Percentiles rank a stretch among this genome's conserved stretches.
Evolutionary conservation across 2,888 invertebrate species (phyloP).

Genomic region (Bellardia bayeri): DNA sequence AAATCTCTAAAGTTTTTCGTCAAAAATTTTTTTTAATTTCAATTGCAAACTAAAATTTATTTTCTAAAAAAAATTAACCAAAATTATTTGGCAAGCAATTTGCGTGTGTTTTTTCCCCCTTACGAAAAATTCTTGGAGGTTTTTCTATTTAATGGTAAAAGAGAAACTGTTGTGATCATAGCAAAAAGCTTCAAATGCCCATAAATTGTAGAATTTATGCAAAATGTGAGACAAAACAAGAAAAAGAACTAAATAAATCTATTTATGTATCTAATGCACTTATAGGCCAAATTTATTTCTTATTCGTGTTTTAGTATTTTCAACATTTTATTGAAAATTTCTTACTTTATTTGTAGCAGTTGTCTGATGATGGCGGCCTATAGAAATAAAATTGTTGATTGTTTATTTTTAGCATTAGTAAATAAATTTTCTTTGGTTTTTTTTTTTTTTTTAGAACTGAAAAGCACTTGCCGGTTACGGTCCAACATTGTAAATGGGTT

Average conservation of each 20-base stretch:
- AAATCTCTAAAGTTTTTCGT: neutral
- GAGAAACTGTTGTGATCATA: constrained; percentile 16
- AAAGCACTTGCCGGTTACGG: constrained; percentile 32
- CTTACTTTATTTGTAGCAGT: neutral
- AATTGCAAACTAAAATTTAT: constrained; percentile 22
- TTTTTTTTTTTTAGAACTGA: constrained; percentile 23
- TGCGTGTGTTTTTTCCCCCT: neutral
- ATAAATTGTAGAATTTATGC: constrained; percentile 59
- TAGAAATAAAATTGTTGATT: neutral
- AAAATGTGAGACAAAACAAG: constrained; percentile 25
- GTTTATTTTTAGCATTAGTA: constrained; percentile 2
- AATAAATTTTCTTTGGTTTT: neutral
- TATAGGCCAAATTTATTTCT: constrained; percentile 61
- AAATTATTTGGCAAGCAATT: constrained; percentile 56
- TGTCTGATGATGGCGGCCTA: neutral
- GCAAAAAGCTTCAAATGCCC: constrained; percentile 43
- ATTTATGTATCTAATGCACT: constrained; percentile 68
- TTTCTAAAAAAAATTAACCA: constrained; percentile 2
- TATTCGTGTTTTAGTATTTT: constrained; percentile 12
- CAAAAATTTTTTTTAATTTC: neutral
- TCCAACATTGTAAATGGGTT: constrained; percentile 54
- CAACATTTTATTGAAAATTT: constrained; percentile 24
- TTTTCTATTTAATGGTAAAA: constrained; percentile 23
- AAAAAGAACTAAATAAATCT: constrained; percentile 36
- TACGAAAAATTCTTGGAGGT: constrained; percentile 47